Base-by-base conservation (phyloP, 2,797 vertebrate species). In the Schizopygopsis malacanthus region DNA sequence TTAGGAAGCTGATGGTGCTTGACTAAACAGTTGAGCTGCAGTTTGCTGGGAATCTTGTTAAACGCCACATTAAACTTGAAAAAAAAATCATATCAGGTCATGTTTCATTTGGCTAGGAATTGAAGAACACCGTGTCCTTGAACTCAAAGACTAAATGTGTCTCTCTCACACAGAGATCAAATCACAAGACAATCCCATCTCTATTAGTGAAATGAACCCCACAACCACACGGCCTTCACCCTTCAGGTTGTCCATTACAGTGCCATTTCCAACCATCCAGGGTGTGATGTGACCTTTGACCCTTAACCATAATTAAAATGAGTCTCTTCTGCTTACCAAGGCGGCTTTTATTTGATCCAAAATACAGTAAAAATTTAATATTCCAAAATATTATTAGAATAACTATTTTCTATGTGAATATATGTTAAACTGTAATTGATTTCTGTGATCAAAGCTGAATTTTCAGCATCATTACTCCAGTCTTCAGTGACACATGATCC, bases 31-130 rank as follows among this genome's bases (percentile, higher is more conserved):
- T 47, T 41, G 67, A 81, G 72, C 59, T 41, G 39, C 47, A 85
- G 75, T 87, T 88, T 83, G 78, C 45, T 47, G 45, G 86, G 83
- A 80, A 81, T 89, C 82, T 89, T 18, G 72, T 89, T 88, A 88
- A 89, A 89, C 28, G 89, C 9, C 71, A 87, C 89, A 88, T 89
- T 89, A 88, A 85, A 71, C 85, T 90, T 86, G 86, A 87, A 90
- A 92, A 89, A 65, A 79, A 90, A 89, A 90, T 70, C 43, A 25
- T 91, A 91, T 92, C 90, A 67, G 87, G 78, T 87, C 79, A 61
- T 72, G 45, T 90, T 93, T 90, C 86, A 91, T 91, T 91, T 89
- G 89, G 88, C 85, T 67, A 85, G 80, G 45, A 70, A 83, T 56
- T 86, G 75, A 71, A 63, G 67, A 71, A 75, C 69, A 71, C 72